Evolutionary conservation across 2,888 invertebrate genomes (phyloP).

Genomic region (Drosophila putrida): DNA sequence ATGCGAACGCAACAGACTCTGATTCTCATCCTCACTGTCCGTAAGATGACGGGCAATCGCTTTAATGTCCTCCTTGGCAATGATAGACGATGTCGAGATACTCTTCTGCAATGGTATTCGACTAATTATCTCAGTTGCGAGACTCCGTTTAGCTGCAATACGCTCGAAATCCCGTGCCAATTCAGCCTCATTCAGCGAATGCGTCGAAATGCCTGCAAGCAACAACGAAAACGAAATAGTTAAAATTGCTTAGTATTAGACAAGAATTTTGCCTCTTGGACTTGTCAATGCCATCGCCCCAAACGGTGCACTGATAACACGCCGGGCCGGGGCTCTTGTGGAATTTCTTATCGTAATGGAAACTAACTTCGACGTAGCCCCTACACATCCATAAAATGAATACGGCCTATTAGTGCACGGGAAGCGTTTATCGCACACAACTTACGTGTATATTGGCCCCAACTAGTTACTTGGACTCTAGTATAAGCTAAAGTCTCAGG

Average conservation of each 20-base stretch:
- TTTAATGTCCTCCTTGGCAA: constrained; percentile 87
- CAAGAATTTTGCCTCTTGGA: constrained; percentile 26
- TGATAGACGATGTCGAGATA: constrained; percentile 95
- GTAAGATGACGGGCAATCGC: constrained; percentile 84
- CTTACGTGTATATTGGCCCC: background rate
- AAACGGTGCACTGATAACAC: constrained; percentile 43
- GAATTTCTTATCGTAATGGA: constrained; percentile 75
- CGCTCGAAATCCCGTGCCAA: constrained; percentile 87
- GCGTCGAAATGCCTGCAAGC: constrained; percentile 87
- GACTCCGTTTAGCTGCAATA: constrained; percentile 84
- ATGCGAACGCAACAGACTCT: constrained; percentile 85
- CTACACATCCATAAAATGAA: constrained; percentile 15
- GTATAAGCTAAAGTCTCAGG: background rate
- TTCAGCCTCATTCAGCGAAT: constrained; percentile 95
- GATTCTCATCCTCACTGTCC: constrained; percentile 86
- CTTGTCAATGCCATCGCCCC: constrained; percentile 45
- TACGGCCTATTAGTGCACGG: constrained; percentile 46
- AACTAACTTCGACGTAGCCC: constrained; percentile 53
- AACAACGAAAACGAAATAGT: constrained; percentile 19
- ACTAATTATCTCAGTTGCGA: constrained; percentile 87
- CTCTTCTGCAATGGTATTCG: constrained; percentile 95
- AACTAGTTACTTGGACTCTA: too few species aligned
- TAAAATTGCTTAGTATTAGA: constrained; percentile 31
- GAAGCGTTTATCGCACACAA: background rate
- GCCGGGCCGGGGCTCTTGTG: constrained; percentile 37